Conservation (phyloP, 2,797 vertebrate species). For the Ficedula albicollis region DNA sequence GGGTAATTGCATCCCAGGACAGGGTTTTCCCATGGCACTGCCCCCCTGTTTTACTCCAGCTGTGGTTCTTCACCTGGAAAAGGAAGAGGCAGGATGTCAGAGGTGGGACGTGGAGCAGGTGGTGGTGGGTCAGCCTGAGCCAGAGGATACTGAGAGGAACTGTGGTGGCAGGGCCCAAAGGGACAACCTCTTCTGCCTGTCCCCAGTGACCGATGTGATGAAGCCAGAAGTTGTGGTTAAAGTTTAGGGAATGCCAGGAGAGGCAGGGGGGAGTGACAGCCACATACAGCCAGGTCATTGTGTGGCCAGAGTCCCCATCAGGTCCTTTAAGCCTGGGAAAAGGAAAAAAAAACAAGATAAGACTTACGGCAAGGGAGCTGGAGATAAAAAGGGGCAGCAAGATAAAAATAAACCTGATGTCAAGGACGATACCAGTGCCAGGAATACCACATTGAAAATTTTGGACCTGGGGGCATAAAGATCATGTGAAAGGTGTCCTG, state of each 20-base stretch:
- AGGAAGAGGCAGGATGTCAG: not conserved
- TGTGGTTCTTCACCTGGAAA: not conserved
- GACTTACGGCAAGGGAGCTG: not conserved
- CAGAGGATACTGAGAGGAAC: not conserved
- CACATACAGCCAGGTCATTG: fast-evolving
- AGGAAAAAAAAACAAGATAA: not conserved
- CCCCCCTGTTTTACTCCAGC: not conserved
- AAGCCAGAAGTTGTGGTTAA: fast-evolving
- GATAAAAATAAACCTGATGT: not conserved
- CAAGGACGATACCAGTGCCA: fast-evolving
- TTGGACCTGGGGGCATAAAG: not conserved
- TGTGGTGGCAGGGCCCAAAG: fast-evolving
- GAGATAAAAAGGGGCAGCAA: not conserved
- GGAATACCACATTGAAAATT: not conserved
- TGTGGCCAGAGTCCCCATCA: fast-evolving
- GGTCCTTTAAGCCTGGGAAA: not conserved
- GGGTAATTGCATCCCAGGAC: not conserved
- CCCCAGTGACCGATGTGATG: not conserved
- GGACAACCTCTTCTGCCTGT: not conserved
- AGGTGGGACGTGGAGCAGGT: not conserved
- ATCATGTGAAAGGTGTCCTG: not conserved
- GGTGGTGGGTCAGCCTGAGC: not conserved
- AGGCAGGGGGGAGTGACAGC: not conserved
- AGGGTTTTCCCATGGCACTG: not conserved
- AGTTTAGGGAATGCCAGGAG: not conserved